phyloP scores from a whole-genome alignment of 2,113 vertebrate species.

The Daphoenositta chrysoptera region DNA sequence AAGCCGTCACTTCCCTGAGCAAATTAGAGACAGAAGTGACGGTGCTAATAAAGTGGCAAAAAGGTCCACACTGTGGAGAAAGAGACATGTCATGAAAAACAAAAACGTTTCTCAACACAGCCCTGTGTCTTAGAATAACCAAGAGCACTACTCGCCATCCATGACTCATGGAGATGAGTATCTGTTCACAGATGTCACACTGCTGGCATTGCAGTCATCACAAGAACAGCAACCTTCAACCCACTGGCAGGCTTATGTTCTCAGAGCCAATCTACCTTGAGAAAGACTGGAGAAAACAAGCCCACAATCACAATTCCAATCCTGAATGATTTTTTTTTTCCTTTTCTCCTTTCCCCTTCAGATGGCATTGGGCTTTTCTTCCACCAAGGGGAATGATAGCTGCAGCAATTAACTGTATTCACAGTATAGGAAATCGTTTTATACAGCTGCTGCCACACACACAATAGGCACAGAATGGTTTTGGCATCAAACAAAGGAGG shows the following conservation, averaged over 20 bases:
- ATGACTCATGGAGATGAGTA: not conserved
- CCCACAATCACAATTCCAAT: not conserved
- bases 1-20: not conserved
- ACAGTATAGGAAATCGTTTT: not conserved
- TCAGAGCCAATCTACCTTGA: not conserved
- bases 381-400: not conserved
- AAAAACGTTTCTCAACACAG: not conserved
- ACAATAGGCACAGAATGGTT: not conserved
- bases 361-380: not conserved
- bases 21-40: not conserved
- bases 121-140: not conserved
- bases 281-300: not conserved
- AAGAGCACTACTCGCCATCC: not conserved
- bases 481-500: not conserved
- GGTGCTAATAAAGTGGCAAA: not conserved
- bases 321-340: not conserved
- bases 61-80: not conserved
- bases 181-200: not conserved
- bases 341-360: not conserved
- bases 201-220: not conserved
- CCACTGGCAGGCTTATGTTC: not conserved
- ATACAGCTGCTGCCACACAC: slow-evolving; percentile 7
- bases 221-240: not conserved
- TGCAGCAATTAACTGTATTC: slow-evolving; percentile 20
- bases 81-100: not conserved